Evolutionary conservation across 2,888 invertebrate genomes (phyloP).

Genomic region (Orthonychiurus folsomi): DNA sequence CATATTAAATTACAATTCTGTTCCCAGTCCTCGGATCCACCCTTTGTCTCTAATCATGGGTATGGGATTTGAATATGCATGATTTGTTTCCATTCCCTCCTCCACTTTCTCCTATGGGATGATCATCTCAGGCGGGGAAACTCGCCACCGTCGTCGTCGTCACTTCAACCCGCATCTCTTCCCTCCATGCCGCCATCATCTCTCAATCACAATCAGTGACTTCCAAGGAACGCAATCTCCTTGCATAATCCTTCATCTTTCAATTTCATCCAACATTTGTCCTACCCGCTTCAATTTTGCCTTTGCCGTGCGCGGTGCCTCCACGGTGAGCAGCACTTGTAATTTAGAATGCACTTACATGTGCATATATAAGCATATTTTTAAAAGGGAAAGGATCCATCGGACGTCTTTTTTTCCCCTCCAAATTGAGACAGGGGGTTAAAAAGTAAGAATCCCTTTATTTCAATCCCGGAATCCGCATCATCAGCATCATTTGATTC

Average conservation of each 20-base stretch:
- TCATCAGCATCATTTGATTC: not conserved
- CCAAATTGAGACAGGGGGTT: not conserved
- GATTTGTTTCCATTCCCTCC: too few relatives aligned
- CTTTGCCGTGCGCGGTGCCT: too few relatives aligned
- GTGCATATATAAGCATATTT: not conserved
- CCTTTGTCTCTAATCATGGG: not conserved
- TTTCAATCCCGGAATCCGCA: not conserved
- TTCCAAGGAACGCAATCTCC: not conserved
- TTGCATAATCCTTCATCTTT: not conserved
- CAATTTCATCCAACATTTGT: too few relatives aligned
- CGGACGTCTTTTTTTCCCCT: too few relatives aligned
- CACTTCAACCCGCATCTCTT: not conserved
- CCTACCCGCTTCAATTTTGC: too few relatives aligned
- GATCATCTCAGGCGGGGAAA: not conserved
- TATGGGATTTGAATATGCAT: not conserved
- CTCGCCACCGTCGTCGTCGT: not conserved
- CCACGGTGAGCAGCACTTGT: not conserved
- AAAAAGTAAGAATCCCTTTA: not conserved
- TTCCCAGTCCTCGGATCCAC: not conserved
- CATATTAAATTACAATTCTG: not conserved
- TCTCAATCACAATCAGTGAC: not conserved
- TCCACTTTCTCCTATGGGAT: too few relatives aligned
- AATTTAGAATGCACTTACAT: not conserved
- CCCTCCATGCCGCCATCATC: not conserved
- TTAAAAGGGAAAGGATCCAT: not conserved